These are phyloP conservation scores for Drosophila guanche DNA, from an alignment of 1,140 invertebrate genomes.

Conservation along the genomic window DNA sequence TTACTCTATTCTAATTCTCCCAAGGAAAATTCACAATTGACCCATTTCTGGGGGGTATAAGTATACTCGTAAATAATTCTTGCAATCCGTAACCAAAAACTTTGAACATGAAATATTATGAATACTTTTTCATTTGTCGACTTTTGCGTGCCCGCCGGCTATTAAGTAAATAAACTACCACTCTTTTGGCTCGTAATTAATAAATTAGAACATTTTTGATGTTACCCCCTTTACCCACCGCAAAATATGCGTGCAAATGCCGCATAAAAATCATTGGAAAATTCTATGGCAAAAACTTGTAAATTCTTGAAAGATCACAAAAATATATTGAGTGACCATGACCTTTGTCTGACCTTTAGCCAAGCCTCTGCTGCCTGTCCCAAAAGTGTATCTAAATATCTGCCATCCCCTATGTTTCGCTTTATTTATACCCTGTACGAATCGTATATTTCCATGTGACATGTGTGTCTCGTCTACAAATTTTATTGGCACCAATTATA, in stretches of 20 bases:
- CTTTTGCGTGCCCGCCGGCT: conserved; percentile 50
- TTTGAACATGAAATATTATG: conserved; percentile 48
- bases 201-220: conserved; percentile 68
- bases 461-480: conserved; percentile 53
- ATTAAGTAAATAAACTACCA: conserved; percentile 61
- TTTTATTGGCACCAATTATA: conserved; percentile 76
- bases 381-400: conserved; percentile 27
- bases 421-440: conserved; percentile 24
- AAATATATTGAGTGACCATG: conserved; percentile 45
- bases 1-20: conserved; percentile 32
- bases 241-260: conserved; percentile 53
- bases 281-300: conserved; percentile 22
- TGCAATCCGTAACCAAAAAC: conserved; percentile 17
- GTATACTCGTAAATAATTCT: neutral
- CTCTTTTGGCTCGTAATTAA: conserved; percentile 55
- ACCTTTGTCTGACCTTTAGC: conserved; percentile 66
- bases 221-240: conserved; percentile 1
- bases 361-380: conserved; percentile 14
- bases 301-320: conserved; percentile 12
- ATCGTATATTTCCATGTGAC: conserved; percentile 40
- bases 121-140: conserved; percentile 10
- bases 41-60: conserved; percentile 52
- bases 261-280: conserved; percentile 41
- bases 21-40: conserved; percentile 59
- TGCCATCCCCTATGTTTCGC: neutral